Conservation (phyloP, 2,888 invertebrate species). For the Sinohyriopsis cumingii region DNA sequence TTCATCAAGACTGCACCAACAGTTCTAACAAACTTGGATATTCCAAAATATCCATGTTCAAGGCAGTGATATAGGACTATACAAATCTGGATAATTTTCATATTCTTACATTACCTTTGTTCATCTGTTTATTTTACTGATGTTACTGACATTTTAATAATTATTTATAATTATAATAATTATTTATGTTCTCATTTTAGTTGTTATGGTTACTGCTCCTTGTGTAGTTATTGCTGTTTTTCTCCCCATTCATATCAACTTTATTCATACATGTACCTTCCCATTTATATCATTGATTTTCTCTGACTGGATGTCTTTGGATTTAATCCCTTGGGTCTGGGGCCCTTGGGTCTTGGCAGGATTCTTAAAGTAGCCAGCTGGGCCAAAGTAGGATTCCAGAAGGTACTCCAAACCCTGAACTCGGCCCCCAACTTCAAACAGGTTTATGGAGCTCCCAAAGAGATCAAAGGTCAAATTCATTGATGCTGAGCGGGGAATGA, state of each 20-base stretch:
- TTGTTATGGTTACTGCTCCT: too few relatives aligned
- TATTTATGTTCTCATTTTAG: too few relatives aligned
- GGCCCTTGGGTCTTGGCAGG: constrained; percentile 14
- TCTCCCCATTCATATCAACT: background rate
- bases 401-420: constrained; percentile 90
- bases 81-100: too few relatives aligned
- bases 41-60: too few relatives aligned
- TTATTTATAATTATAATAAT: too few relatives aligned
- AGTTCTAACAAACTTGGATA: too few relatives aligned
- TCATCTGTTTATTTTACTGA: too few relatives aligned
- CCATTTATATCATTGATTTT: constrained; percentile 48
- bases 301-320: constrained; percentile 31
- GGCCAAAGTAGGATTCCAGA: constrained; percentile 87
- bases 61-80: too few relatives aligned
- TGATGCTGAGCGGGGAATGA: constrained; percentile 68
- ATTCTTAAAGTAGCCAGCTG: constrained; percentile 74
- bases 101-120: too few relatives aligned
- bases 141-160: too few relatives aligned
- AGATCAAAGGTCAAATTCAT: constrained; percentile 71
- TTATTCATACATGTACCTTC: constrained; percentile 39
- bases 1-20: too few relatives aligned
- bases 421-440: constrained; percentile 86
- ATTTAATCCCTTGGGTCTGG: constrained; percentile 62
- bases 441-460: constrained; percentile 88
- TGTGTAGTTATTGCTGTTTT: too few relatives aligned